phyloP scores from a whole-genome alignment of 2,113 vertebrate genomes.

The Semicossyphus pulcher region DNA sequence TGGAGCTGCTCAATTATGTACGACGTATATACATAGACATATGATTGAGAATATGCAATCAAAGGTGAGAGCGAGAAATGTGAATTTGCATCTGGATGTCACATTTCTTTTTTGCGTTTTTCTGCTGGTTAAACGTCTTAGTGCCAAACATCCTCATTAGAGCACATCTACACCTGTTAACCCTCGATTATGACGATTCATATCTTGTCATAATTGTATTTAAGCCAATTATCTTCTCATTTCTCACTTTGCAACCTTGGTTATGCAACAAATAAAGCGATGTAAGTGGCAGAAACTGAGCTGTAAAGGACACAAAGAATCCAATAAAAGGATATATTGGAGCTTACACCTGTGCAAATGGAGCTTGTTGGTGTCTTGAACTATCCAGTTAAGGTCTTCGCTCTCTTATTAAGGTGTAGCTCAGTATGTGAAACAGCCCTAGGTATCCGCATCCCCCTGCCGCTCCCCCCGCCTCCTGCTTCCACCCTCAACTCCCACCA shows the following conservation, averaged over 20 bases:
- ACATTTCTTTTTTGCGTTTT: constrained; percentile 1
- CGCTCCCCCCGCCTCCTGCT: background rate
- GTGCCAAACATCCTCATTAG: too few relatives aligned
- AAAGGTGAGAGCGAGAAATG: background rate
- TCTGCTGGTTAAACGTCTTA: too few relatives aligned
- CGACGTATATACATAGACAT: constrained; percentile 30
- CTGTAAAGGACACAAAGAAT: background rate
- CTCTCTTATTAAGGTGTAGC: constrained; percentile 71
- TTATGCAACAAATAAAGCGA: background rate
- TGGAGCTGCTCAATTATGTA: constrained; percentile 74
- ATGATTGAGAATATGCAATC: background rate
- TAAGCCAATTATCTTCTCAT: too few relatives aligned
- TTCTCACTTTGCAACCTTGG: too few relatives aligned
- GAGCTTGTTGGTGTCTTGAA: constrained; percentile 60
- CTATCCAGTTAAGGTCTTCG: constrained; percentile 54
- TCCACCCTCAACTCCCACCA: constrained; percentile 63
- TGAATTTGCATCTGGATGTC: background rate
- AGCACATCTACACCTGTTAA: too few relatives aligned
- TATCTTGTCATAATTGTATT: too few relatives aligned
- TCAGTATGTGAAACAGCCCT: constrained; percentile 73
- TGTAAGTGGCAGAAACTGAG: background rate
- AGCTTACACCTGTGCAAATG: constrained; percentile 39
- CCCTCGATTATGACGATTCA: too few relatives aligned
- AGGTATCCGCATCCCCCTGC: constrained; percentile 55
- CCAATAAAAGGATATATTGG: background rate